phyloP scores from a whole-genome alignment of 2,888 invertebrate species.

The Lymantria monacha region DNA sequence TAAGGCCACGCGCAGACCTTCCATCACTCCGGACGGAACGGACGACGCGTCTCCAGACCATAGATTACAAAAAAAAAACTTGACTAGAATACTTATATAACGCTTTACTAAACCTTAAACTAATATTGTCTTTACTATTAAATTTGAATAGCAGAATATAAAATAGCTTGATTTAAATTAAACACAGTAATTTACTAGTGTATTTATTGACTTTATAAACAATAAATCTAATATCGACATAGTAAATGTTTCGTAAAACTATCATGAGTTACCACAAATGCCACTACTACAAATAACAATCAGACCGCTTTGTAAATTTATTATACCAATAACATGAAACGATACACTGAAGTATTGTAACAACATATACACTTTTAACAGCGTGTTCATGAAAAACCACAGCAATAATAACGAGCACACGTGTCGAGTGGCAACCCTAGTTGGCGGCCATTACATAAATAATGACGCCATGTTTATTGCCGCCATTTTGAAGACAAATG shows the following conservation, averaged over 20 bases:
- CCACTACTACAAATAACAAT: slow-evolving; percentile 20
- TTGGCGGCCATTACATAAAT: slow-evolving; percentile 79
- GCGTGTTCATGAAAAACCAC: slow-evolving; percentile 74
- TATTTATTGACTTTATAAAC: not conserved
- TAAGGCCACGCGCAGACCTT: too few species aligned
- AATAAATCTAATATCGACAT: not conserved
- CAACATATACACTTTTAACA: slow-evolving; percentile 39
- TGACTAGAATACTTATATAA: too few species aligned
- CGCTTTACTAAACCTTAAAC: too few species aligned
- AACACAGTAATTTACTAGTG: too few species aligned
- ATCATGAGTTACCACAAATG: slow-evolving; percentile 13
- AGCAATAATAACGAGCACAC: slow-evolving; percentile 76
- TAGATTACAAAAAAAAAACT: too few species aligned
- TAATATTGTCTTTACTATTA: too few species aligned
- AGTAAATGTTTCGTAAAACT: not conserved
- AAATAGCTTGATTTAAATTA: too few species aligned
- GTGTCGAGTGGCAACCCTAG: slow-evolving; percentile 74
- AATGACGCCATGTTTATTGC: slow-evolving; percentile 80
- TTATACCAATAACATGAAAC: slow-evolving; percentile 25
- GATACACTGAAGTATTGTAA: slow-evolving; percentile 32
- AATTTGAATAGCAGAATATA: too few species aligned
- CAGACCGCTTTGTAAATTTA: slow-evolving; percentile 21
- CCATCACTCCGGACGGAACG: too few species aligned
- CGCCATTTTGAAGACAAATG: slow-evolving; percentile 82
- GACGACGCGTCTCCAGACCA: too few species aligned